Base-by-base conservation (phyloP, 1,140 invertebrate genomes). In the Cardiocondyla obscurior region DNA sequence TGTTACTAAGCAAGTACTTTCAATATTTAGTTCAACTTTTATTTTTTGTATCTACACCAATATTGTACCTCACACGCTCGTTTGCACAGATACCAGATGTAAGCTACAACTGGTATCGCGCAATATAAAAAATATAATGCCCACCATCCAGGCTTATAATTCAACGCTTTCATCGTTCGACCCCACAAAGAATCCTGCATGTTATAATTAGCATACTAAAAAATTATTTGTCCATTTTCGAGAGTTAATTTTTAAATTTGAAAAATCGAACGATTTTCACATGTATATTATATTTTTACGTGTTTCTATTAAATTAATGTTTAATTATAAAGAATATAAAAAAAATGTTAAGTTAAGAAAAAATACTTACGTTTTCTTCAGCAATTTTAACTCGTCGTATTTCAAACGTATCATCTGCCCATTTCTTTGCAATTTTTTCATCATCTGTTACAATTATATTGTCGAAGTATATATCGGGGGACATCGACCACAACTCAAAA, bases 401-500 rank as follows among this genome's bases (percentile, higher is more conserved):
- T 70, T 96, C 96, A 94, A 97, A 99, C 0, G 98, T 98, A 82
- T 97, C 96, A 67, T 95, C 94, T 12, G 98, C 96, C 96, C 97
- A 99, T 60, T 96, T 94, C 44, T 96, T 95, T 2, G 98, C 98
- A 0, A 97, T 95, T n/a, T 94, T 94, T 77, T 96, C 94, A 89
- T 98, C 96, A 92, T 99, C 98, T 1, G 98, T 98, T 76, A 99
- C 96, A 46, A 99, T 95, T 42, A 99, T 95, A 94, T 99, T 99
- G 94, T 99, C 99, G 94, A 99, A 99, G 53, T 98, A 95, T 88
- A 99, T 98, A 88, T 97, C 96, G 86, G 98, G 96, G 0, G 98
- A 98, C 98, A 99, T 99, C 0, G 99, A 99, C 99, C 99, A 99
- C 46, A 99, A 94, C 93, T 99, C 99, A 92, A 99, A 96, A 44